Evolutionary conservation across 2,113 vertebrate species (phyloP).

Genomic region (Ciconia stormi): DNA sequence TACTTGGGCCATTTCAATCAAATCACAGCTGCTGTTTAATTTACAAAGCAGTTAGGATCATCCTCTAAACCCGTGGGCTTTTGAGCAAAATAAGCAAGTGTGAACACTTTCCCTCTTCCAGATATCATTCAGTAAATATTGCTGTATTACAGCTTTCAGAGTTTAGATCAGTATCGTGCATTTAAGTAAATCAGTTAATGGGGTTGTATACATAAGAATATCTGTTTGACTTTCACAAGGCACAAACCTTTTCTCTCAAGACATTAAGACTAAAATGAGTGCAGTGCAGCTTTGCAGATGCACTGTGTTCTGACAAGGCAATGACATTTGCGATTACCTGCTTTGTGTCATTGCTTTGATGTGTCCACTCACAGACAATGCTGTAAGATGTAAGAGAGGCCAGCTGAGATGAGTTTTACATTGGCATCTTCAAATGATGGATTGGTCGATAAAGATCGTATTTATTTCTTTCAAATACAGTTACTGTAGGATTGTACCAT

Average conservation of each 20-base stretch:
- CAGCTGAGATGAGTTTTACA: background rate
- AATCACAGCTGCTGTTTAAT: conserved; percentile 22
- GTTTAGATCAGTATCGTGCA: background rate
- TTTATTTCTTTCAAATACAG: background rate
- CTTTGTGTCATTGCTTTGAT: background rate
- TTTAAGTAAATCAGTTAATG: background rate
- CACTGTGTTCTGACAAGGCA: background rate
- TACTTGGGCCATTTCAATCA: conserved; percentile 1
- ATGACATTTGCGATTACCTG: background rate
- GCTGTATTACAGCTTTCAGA: background rate
- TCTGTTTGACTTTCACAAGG: background rate
- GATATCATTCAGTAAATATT: background rate
- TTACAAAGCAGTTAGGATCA: background rate
- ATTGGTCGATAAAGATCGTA: background rate
- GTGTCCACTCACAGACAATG: background rate
- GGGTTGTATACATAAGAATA: background rate
- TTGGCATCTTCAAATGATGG: background rate
- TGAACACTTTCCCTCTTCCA: background rate
- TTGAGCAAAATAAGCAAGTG: background rate
- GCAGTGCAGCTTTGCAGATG: background rate
- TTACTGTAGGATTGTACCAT: background rate
- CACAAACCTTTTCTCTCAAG: background rate
- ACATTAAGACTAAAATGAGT: background rate
- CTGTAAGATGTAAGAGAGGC: background rate
- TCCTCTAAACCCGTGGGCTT: background rate